A percentile compares a stretch with the other conserved stretches of the same genome.
Evolutionary conservation across 2,888 invertebrate genomes (phyloP).

Genomic region (Heliconius hortense): DNA sequence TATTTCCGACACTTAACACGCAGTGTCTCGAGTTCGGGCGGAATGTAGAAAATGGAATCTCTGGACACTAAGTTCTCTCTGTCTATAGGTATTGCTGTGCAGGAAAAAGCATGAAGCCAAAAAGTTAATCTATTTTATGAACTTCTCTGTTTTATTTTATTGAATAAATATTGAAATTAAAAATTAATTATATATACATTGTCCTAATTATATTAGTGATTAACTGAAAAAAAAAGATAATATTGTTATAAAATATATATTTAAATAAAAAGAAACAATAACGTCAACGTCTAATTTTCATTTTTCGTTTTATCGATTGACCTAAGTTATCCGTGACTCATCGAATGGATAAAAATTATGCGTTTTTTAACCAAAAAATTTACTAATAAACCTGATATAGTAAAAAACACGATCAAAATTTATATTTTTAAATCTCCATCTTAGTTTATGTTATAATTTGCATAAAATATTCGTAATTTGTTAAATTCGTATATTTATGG

Average conservation of each 20-base stretch:
- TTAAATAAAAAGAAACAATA: conserved; percentile 12
- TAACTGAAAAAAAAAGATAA: neutral
- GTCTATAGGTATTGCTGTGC: too few relatives aligned
- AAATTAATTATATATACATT: too few relatives aligned
- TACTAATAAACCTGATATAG: conserved; percentile 6
- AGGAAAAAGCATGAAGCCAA: too few relatives aligned
- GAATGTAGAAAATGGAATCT: too few relatives aligned
- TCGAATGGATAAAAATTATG: conserved; percentile 8
- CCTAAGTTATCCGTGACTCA: conserved; percentile 19
- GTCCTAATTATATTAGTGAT: neutral
- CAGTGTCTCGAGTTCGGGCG: too few relatives aligned
- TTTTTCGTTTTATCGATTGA: conserved; percentile 18
- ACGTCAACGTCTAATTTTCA: too few relatives aligned
- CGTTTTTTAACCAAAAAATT: conserved; percentile 12
- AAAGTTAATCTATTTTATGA: too few relatives aligned
- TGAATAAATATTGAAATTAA: too few relatives aligned
- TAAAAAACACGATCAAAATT: conserved; percentile 7
- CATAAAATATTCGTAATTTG: conserved; percentile 24
- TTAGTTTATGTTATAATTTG: conserved; percentile 23
- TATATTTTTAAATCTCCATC: conserved; percentile 2
- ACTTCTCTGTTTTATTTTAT: too few relatives aligned
- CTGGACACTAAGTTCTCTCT: too few relatives aligned
- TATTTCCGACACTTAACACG: too few relatives aligned
- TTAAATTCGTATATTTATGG: neutral
- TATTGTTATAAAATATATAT: neutral